phyloP scores from a whole-genome alignment of 2,888 invertebrate species.

The Polyommatus iphigenia region DNA sequence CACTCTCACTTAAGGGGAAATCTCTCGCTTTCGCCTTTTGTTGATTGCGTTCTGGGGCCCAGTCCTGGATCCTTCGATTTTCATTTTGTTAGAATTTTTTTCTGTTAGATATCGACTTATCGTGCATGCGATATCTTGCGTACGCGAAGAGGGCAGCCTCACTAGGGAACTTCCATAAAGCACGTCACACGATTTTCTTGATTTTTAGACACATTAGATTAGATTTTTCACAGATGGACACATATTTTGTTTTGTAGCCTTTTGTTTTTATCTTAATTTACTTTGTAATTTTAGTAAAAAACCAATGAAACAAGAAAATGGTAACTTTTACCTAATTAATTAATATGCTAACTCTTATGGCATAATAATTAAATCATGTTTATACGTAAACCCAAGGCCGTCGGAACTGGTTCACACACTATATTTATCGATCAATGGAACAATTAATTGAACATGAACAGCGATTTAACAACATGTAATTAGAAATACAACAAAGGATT shows the following conservation, averaged over 20 bases:
- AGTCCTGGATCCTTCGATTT: not conserved
- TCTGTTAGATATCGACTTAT: not conserved
- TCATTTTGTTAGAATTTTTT: not conserved
- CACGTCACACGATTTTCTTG: too few relatives aligned
- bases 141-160: not conserved
- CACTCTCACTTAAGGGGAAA: not conserved
- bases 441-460: conserved; percentile 12
- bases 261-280: not conserved
- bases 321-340: too few relatives aligned
- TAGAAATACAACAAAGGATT: not conserved
- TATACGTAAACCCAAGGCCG: too few relatives aligned
- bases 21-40: not conserved
- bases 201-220: too few relatives aligned
- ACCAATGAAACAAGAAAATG: not conserved
- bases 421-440: conserved; percentile 3
- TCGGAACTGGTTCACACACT: not conserved
- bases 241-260: not conserved
- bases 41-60: not conserved
- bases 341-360: too few relatives aligned
- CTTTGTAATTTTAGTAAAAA: not conserved
- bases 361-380: too few relatives aligned
- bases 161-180: too few relatives aligned
- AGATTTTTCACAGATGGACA: too few relatives aligned
- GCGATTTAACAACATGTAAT: not conserved
- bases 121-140: not conserved